Conservation (phyloP, 2,888 invertebrate genomes). For the Microctonus hyperodae region DNA sequence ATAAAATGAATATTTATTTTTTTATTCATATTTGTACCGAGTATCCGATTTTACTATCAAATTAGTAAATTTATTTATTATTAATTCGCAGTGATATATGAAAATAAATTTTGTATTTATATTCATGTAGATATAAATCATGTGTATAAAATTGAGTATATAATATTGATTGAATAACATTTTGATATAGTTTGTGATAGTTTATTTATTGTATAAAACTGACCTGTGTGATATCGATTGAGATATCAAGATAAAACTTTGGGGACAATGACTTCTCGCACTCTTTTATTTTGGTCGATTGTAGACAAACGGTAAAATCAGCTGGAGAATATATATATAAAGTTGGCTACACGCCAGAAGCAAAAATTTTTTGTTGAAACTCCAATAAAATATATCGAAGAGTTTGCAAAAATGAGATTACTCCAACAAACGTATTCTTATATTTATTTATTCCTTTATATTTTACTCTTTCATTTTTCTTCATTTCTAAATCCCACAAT, state of each 20-base stretch:
- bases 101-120: no score
- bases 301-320: slow-evolving; percentile 35
- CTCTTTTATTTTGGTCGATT: slow-evolving; percentile 47
- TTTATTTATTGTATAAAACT: not conserved
- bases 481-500: not conserved
- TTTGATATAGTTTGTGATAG: not conserved
- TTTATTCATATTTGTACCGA: no score
- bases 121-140: no score
- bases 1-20: no score
- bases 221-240: not conserved
- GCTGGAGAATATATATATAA: no score
- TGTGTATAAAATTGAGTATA: not conserved
- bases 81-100: no score
- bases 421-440: not conserved
- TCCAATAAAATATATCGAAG: slow-evolving; percentile 49
- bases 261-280: slow-evolving; percentile 38
- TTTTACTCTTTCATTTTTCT: not conserved
- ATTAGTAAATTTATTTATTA: no score
- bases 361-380: slow-evolving; percentile 40
- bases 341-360: no score
- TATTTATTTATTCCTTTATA: not conserved
- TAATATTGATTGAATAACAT: not conserved
- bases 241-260: slow-evolving; percentile 27
- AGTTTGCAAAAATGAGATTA: slow-evolving; percentile 27
- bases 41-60: no score